Evolutionary conservation across 1,140 invertebrate species (phyloP).

Genomic region (Hypsibius dujardini): DNA sequence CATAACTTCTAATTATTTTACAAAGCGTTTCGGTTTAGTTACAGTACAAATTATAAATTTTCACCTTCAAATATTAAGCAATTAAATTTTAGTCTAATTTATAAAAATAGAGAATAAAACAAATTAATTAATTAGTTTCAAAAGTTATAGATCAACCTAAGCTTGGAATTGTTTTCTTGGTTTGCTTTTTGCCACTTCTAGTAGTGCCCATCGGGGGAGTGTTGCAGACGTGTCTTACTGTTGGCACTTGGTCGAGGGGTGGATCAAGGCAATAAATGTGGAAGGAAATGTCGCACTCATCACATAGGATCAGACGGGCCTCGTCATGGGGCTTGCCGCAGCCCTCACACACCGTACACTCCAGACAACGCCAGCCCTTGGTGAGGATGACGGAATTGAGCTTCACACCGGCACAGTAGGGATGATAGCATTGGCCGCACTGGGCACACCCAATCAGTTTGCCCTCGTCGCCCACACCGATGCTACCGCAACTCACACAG

Average conservation of each 20-base stretch:
- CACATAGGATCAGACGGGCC: slow-evolving; percentile 75
- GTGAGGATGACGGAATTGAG: slow-evolving; percentile 54
- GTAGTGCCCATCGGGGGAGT: no score
- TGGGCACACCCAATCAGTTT: slow-evolving; percentile 85
- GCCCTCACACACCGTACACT: slow-evolving; percentile 97
- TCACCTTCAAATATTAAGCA: no score
- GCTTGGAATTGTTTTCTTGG: no score
- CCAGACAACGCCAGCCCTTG: slow-evolving; percentile 92
- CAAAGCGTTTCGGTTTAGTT: no score
- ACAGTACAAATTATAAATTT: no score
- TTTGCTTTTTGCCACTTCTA: no score
- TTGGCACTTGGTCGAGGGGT: slow-evolving; percentile 68
- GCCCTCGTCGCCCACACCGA: slow-evolving; percentile 78
- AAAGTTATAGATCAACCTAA: no score
- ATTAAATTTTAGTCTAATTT: no score
- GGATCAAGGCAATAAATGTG: slow-evolving; percentile 97
- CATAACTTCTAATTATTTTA: no score
- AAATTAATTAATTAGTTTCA: no score
- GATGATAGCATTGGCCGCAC: slow-evolving; percentile 97
- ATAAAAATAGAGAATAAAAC: no score
- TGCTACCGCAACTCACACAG: slow-evolving; percentile 91
- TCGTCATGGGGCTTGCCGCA: slow-evolving; percentile 87
- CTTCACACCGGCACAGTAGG: slow-evolving; percentile 90
- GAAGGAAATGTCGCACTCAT: slow-evolving; percentile 97
- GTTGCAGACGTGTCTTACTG: slow-evolving; percentile 27